A percentile compares a stretch with the other conserved stretches of the same genome.
Conservation (phyloP, 2,113 vertebrate species). For the Chauna torquata region DNA sequence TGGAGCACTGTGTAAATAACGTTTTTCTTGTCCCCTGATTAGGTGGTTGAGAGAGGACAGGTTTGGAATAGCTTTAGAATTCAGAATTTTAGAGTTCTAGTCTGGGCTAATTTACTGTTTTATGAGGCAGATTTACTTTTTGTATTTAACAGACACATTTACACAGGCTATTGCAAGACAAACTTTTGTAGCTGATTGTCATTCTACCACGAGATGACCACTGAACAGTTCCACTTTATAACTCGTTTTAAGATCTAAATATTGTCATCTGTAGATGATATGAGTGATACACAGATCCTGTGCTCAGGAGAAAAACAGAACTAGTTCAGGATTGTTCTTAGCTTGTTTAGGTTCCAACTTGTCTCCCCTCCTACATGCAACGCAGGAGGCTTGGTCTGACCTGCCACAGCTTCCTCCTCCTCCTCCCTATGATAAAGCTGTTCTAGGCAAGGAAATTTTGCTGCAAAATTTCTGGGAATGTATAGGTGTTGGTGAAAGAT, state of each 20-base stretch:
- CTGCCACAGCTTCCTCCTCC: neutral
- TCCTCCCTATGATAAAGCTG: neutral
- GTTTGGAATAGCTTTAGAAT: neutral
- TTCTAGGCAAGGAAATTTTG: neutral
- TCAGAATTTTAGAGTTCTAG: neutral
- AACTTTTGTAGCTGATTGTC: neutral
- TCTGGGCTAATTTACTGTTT: neutral
- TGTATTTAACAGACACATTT: neutral
- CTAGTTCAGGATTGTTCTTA: neutral
- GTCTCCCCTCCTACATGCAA: neutral
- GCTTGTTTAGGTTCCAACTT: neutral
- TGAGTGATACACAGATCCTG: neutral
- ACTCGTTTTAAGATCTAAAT: neutral
- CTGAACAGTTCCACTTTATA: neutral
- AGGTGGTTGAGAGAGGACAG: neutral
- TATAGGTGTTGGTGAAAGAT: neutral
- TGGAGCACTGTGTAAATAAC: neutral
- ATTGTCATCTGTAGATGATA: neutral
- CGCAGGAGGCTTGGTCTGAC: neutral
- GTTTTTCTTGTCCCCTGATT: neutral
- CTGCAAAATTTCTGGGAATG: neutral
- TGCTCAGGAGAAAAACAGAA: neutral
- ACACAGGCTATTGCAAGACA: neutral
- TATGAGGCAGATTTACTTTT: neutral
- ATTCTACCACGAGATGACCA: neutral